Percentiles rank a stretch among this genome's conserved stretches.
phyloP scores from a whole-genome alignment of 2,888 invertebrate genomes.

The Neuroscelio doddi region DNA sequence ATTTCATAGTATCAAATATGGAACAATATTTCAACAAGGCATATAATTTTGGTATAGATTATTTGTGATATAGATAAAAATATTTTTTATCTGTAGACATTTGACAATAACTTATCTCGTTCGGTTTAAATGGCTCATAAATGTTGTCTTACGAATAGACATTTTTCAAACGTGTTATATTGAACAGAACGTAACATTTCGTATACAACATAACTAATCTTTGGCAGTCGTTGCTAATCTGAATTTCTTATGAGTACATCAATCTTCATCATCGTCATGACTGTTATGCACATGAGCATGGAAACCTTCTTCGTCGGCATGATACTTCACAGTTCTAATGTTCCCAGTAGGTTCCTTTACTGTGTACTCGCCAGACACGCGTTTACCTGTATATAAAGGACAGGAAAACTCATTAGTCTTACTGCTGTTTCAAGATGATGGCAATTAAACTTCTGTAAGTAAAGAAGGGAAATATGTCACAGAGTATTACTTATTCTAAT shows the following conservation, averaged over 20 bases:
- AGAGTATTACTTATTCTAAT: slow-evolving; percentile 7
- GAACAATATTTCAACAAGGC: no score
- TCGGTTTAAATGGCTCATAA: no score
- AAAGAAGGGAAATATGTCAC: slow-evolving; percentile 32
- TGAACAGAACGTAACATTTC: background rate
- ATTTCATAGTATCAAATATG: no score
- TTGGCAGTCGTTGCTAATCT: slow-evolving; percentile 40
- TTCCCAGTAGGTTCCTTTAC: slow-evolving; percentile 79
- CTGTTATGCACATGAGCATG: slow-evolving; percentile 74
- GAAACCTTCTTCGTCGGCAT: slow-evolving; percentile 78
- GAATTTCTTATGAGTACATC: slow-evolving; percentile 24
- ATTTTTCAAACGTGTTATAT: no score
- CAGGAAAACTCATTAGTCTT: slow-evolving; percentile 45
- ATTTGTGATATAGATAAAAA: no score
- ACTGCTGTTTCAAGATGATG: slow-evolving; percentile 26
- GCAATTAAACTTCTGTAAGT: slow-evolving; percentile 34
- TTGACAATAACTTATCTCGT: no score
- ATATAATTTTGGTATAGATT: no score
- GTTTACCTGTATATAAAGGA: slow-evolving; percentile 75
- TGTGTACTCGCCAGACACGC: slow-evolving; percentile 81
- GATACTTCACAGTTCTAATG: slow-evolving; percentile 78
- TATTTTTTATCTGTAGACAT: no score
- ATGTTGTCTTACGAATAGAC: background rate
- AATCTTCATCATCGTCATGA: slow-evolving; percentile 54
- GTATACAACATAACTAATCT: slow-evolving; percentile 37